Percentiles rank a stretch among this genome's conserved stretches.
Conservation (phyloP, 2,888 invertebrate genomes). For the Phymatocera aterrima region DNA sequence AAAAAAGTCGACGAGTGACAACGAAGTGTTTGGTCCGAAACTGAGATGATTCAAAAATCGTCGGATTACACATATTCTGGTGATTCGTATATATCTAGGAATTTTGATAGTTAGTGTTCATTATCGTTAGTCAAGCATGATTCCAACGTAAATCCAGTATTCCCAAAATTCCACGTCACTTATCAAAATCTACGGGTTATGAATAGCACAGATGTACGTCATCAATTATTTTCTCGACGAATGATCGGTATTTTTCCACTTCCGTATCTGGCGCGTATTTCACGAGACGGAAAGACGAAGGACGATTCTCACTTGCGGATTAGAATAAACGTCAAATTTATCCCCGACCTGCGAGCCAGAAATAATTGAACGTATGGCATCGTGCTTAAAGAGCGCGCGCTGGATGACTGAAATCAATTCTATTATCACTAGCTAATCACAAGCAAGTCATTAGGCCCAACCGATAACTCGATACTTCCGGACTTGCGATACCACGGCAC, state of each 20-base stretch:
- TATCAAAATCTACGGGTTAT: not conserved
- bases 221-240: not conserved
- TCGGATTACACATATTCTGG: not conserved
- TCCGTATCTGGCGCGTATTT: not conserved
- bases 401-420: not conserved
- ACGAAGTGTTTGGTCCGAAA: not conserved
- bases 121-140: constrained; percentile 17
- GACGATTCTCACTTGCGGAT: not conserved
- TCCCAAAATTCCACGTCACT: constrained; percentile 10
- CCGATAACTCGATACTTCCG: not conserved
- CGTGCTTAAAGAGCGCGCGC: not conserved
- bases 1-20: not conserved
- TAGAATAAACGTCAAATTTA: not conserved
- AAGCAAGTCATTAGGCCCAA: not conserved
- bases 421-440: constrained; percentile 1
- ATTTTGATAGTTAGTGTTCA: not conserved
- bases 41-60: not conserved
- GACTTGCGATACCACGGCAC: no score
- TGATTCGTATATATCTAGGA: not conserved
- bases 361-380: not conserved
- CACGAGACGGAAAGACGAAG: not conserved
- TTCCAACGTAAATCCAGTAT: not conserved
- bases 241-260: not conserved
- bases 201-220: not conserved
- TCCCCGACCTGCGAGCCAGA: not conserved